Conservation (phyloP, 2,113 vertebrate species). For the Andinoacara biseriatus region DNA sequence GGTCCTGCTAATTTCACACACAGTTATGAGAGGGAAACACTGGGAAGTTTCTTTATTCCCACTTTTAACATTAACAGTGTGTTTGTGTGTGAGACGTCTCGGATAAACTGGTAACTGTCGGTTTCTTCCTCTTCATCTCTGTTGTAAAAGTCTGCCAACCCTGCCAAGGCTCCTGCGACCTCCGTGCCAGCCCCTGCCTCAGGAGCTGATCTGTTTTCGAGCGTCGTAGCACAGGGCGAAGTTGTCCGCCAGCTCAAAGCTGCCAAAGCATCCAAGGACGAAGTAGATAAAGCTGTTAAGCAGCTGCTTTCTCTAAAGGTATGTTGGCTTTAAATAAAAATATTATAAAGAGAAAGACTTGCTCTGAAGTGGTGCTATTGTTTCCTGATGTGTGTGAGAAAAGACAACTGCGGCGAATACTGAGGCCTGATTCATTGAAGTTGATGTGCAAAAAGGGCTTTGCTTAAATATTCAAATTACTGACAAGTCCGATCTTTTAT, state of each 20-base stretch:
- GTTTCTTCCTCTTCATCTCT: background rate
- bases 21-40: background rate
- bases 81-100: background rate
- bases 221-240: constrained; percentile 87
- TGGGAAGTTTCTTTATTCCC: background rate
- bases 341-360: background rate
- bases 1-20: accelerated
- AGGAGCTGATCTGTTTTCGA: constrained; percentile 78
- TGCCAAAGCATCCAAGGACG: constrained; percentile 90
- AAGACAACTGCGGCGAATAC: background rate
- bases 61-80: background rate
- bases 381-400: no score
- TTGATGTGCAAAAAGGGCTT: background rate
- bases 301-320: constrained; percentile 88
- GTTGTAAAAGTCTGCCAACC: constrained; percentile 28
- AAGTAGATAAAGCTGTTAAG: constrained; percentile 90
- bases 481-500: background rate
- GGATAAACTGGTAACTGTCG: background rate
- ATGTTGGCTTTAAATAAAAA: background rate
- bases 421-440: accelerated
- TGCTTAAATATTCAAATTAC: background rate
- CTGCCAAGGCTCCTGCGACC: constrained; percentile 34
- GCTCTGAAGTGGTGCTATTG: background rate
- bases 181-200: constrained; percentile 18
- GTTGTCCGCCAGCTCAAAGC: constrained; percentile 89